Evolutionary conservation across 2,888 invertebrate species (phyloP), one percentile per base, ranked within the genome.

Genomic region (Drosophila bunnanda): DNA sequence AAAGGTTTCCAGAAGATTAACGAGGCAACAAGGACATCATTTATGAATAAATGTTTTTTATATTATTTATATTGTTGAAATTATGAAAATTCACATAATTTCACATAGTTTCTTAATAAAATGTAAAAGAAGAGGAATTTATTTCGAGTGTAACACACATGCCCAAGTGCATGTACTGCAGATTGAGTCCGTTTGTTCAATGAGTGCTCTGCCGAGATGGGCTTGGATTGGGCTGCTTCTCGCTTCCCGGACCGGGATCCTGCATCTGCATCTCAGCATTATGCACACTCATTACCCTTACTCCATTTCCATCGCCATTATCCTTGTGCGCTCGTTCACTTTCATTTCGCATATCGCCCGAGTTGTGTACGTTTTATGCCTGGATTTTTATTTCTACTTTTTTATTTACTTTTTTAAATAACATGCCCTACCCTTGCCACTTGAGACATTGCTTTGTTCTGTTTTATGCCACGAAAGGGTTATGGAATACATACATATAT

Each of bases 271-370:
- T 82, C 88, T 82, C 88, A 89, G 86, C 89, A 86, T 86, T 86
- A 86, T 86, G 88, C 89, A 77, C 88, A 88, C 84, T 87, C 86
- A 87, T 87, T 87, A 87, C 85, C 86, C 89, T 70, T 76, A 80
- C 84, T 80, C 67, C 71, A 34, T 25, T 36, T 25, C 22, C 15
- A 62, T 58, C 59, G 65, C 79, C 82, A 88, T 87, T 89, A 88
- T 87, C 81, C 89, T 87, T 89, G 86, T 88, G 80, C 86, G 80
- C 88, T 88, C 86, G 87, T 88, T 89, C 89, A 87, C 86, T 87
- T 87, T 89, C 89, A 87, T 87, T 87, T 88, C 75, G 73, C 87
- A 80, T 83, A 66, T 73, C 76, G 73, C 67, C 50, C 67, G 55
- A 73, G 48, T 57, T 67, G 65, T 71, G 46, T 41, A 17, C 25